Conservation (phyloP, 2,113 vertebrate genomes). For the Gyps fulvus region DNA sequence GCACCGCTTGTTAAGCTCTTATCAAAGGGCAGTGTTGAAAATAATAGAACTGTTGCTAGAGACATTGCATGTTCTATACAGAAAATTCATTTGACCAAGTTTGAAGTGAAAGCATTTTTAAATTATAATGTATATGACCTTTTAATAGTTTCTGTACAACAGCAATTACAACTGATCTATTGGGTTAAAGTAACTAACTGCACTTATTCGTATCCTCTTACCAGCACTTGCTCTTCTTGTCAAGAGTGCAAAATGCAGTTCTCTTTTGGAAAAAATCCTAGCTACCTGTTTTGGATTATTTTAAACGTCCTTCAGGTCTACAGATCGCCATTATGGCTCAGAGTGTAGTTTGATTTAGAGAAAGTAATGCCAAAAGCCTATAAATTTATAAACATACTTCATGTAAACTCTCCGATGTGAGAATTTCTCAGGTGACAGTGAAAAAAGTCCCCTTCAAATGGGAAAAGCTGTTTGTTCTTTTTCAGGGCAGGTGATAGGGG, state of each 20-base stretch:
- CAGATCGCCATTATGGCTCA: not conserved
- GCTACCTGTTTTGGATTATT: not conserved
- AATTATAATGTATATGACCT: not conserved
- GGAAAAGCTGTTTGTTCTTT: not conserved
- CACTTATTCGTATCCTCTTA: not conserved
- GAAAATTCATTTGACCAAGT: not conserved
- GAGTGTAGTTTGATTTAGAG: not conserved
- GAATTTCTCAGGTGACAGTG: not conserved
- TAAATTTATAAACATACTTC: not conserved
- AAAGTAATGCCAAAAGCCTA: not conserved
- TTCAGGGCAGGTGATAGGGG: not conserved
- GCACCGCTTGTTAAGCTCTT: not conserved
- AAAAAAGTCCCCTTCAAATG: not conserved
- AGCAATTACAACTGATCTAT: not conserved
- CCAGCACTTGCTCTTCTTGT: not conserved
- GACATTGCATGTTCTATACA: not conserved
- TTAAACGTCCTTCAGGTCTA: not conserved
- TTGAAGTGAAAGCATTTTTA: not conserved
- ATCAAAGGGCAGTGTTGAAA: not conserved
- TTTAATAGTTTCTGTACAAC: not conserved
- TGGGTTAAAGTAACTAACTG: not conserved
- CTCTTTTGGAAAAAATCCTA: not conserved
- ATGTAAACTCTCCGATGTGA: not conserved
- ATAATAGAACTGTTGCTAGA: not conserved
- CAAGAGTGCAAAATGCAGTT: not conserved